Evolutionary conservation across 2,797 vertebrate genomes (phyloP).

Genomic region (Moxostoma hubbsi): DNA sequence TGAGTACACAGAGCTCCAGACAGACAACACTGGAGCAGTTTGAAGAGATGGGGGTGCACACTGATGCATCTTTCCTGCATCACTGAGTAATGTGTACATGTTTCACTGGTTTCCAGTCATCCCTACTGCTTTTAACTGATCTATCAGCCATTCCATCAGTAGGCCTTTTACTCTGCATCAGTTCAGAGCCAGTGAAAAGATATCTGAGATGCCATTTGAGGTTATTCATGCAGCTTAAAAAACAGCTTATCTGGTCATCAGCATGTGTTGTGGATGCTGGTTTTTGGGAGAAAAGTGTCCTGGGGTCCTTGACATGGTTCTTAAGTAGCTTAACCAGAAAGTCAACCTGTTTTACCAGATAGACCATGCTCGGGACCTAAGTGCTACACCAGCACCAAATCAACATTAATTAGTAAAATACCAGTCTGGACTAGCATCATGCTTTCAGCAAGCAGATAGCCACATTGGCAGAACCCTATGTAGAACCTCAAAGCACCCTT

Average conservation of each 20-base stretch:
- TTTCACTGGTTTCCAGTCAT: conserved; percentile 40
- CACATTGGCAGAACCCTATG: background rate
- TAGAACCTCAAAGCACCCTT: background rate
- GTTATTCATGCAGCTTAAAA: background rate
- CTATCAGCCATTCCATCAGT: background rate
- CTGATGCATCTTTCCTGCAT: conserved; percentile 35
- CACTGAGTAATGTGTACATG: conserved; percentile 53
- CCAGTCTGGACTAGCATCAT: too few species aligned
- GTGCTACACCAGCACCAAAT: too few species aligned
- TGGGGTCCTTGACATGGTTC: too few species aligned
- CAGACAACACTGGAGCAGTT: conserved; percentile 48
- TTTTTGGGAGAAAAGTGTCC: too few species aligned
- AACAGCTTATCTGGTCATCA: too few species aligned
- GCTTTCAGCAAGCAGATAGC: too few species aligned
- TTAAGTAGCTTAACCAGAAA: too few species aligned
- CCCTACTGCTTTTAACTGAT: conserved; percentile 1
- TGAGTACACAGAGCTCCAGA: conserved; percentile 54
- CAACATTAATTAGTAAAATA: too few species aligned
- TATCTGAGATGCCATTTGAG: background rate
- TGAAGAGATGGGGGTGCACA: conserved; percentile 32
- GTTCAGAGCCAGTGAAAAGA: background rate
- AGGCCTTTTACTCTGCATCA: background rate
- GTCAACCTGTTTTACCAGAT: too few species aligned
- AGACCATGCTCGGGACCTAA: too few species aligned
- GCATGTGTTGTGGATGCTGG: too few species aligned